Evolutionary conservation across 2,888 invertebrate species (phyloP), one percentile per base, ranked within the genome.

Genomic region (Ypsolopha scabrella): DNA sequence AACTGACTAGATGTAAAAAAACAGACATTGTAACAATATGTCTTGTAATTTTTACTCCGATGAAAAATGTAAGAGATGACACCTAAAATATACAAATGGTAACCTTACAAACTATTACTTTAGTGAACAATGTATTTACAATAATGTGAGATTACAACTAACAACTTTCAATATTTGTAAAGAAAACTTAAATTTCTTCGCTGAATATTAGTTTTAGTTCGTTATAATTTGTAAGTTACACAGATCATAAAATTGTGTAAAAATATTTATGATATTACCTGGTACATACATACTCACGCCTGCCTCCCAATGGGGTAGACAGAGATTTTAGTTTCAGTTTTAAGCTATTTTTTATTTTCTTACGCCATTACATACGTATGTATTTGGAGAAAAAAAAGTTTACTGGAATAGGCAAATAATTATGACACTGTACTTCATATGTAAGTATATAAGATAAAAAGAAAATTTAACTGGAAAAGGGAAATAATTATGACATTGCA

Each of bases 1-100:
- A 75, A 77, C 74, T 85, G 83, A 85, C 83, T 85, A 85, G 83
- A 80, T 70, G 77, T 76, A 79, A 78, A 73, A 70, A 74, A 48
- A 61, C 62, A 63, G 65, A 65, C 68, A 70, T 70, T 64, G 66
- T 64, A 54, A 57, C 55, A 57, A 66, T 54, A 51, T 64, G 66
- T 59, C 68, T 66, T 72, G 58, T 66, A 61, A 67, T 70, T 67
- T 75, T 80, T 77, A 78, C 73, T 71, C 70, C 64, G 61, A 74
- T 38, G n/a, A 38, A 38, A 24, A 10, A 77, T 80, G 79, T 76
- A 80, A 14, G 37, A n/a, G 37, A 47, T 47, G 47, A 47, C n/a
- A 47, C 11, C 41, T 41, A 41, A 6, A 83, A 81, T 82, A 78
- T 83, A 83, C 82, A 83, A 79, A 72, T 65, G 67, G 67, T 75